Evolutionary conservation across 2,113 vertebrate species (phyloP), one percentile per base, ranked within the genome.

Genomic region (Leucopternis melanops): DNA sequence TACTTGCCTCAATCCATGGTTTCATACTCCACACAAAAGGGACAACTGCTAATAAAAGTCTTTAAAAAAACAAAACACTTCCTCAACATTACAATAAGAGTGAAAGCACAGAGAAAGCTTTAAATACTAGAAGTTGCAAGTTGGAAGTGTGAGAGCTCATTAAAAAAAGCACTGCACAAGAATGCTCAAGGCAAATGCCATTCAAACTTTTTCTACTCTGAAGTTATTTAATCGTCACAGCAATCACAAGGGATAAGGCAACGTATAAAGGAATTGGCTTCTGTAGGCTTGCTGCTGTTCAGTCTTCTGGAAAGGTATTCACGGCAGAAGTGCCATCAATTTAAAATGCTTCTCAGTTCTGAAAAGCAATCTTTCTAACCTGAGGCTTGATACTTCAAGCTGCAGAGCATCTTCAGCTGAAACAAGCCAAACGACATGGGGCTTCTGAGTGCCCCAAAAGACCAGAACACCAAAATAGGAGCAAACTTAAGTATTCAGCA

Each of bases 171-270:
- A 47, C 62, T 73, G 94, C 89, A 93, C 59, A 96, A 91, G 80
- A 95, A 93, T 19, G 86, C 93, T 95, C 73, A 89, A 96, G 96
- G 95, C 97, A 97, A 97, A 95, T 86, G 86, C 71, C 87, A 93
- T 75, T 95, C 93, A 94, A 93, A 94, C 87, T 93, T 94, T 75
- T 94, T 78, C 84, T 92, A 36, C 78, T 94, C 92, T 78, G 58
- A 80, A 97, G 91, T 92, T 91, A 97, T 90, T 96, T 96, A 92
- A 96, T 95, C 34, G 6, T 90, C 90, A 72, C 63, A 93, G 92
- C 82, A 89, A 94, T 95, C 95, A 95, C 93, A 96, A 94, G 97
- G 94, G 96, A 96, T 81, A 79, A 88, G 54, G 88, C 81, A 62
- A 80, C 32, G 78, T 90, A 90, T 62, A 94, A 97, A 96, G 73